These are phyloP conservation scores for Stenodema calcarata DNA, from an alignment of 2,888 invertebrate species.

Conservation along the genomic window DNA sequence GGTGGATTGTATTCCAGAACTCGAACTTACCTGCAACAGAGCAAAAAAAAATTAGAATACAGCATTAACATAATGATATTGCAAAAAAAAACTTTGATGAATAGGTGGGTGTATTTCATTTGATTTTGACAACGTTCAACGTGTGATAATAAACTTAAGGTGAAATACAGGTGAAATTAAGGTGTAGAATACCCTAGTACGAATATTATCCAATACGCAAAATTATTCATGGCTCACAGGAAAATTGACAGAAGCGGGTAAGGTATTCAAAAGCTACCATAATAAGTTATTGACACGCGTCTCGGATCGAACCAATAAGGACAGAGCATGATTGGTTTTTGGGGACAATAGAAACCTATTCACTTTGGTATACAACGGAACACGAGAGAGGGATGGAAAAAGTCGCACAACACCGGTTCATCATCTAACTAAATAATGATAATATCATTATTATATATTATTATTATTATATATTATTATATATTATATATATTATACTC, in stretches of 20 bases:
- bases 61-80: too few relatives aligned
- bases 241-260: background rate
- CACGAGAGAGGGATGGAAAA: background rate
- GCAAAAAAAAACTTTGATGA: too few relatives aligned
- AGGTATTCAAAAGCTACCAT: slow-evolving; percentile 1
- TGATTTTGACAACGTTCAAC: too few relatives aligned
- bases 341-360: slow-evolving; percentile 29
- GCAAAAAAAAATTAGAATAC: background rate
- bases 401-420: background rate
- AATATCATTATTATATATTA: too few relatives aligned
- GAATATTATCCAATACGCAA: background rate
- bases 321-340: slow-evolving; percentile 12
- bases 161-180: too few relatives aligned
- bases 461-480: too few relatives aligned
- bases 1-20: background rate
- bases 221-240: background rate
- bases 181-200: too few relatives aligned
- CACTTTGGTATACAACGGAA: background rate
- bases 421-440: too few relatives aligned
- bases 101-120: too few relatives aligned
- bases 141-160: too few relatives aligned
- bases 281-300: background rate
- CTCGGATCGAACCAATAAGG: background rate
- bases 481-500: too few relatives aligned
- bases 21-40: slow-evolving; percentile 4